Conservation (phyloP, 2,797 vertebrate genomes). For the Botia kubotai region DNA sequence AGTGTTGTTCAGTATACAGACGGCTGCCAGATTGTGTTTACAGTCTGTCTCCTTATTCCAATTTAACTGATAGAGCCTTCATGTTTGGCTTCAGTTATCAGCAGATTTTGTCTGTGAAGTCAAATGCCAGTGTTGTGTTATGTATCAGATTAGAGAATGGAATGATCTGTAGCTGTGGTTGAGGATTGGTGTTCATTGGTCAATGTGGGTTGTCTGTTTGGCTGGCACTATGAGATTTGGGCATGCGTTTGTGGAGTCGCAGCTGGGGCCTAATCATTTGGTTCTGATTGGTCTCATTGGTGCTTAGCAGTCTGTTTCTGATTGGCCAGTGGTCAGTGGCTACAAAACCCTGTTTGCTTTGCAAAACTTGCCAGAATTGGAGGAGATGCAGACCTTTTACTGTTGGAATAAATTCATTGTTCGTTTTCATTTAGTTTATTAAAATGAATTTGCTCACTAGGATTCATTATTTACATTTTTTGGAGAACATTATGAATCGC, state of each 20-base stretch:
- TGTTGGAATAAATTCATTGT: neutral
- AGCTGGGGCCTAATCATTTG: slow-evolving; percentile 23
- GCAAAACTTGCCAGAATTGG: slow-evolving; percentile 17
- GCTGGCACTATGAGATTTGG: neutral
- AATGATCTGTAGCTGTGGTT: neutral
- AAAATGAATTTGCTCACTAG: slow-evolving; percentile 33
- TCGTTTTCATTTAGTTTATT: slow-evolving; percentile 13
- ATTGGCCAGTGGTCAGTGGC: slow-evolving; percentile 44
- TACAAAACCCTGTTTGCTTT: slow-evolving; percentile 34
- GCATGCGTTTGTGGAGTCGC: neutral
- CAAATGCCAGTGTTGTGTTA: slow-evolving; percentile 37
- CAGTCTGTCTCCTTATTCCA: slow-evolving; percentile 23
- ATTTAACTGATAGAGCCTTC: slow-evolving; percentile 26
- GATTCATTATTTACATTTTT: slow-evolving; percentile 34
- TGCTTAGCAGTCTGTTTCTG: slow-evolving; percentile 12
- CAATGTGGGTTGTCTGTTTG: neutral
- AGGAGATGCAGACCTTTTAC: slow-evolving; percentile 18
- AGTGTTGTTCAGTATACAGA: slow-evolving; percentile 69
- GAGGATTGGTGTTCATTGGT: neutral
- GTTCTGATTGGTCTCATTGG: slow-evolving; percentile 36
- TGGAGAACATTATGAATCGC: slow-evolving; percentile 12
- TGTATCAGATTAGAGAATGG: slow-evolving; percentile 19
- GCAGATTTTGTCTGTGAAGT: slow-evolving; percentile 10
- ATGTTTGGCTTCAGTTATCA: slow-evolving; percentile 22
- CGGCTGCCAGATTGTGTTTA: slow-evolving; percentile 52